Evolutionary conservation across 2,113 vertebrate genomes (phyloP).

Genomic region (Phalacrocorax brasilianus): DNA sequence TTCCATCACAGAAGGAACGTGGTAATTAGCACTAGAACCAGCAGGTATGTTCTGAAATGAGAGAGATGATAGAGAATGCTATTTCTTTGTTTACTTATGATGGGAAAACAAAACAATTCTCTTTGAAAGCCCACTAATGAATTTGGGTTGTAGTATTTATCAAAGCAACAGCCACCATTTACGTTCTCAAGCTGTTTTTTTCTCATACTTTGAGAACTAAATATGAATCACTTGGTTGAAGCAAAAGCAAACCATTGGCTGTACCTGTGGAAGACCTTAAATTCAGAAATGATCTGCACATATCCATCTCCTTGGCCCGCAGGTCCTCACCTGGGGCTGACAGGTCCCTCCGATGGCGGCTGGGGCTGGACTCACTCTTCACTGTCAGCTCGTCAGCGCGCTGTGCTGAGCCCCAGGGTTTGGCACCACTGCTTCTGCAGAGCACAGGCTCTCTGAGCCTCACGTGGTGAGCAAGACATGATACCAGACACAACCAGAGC

Average conservation of each 20-base stretch:
- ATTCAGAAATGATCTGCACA: no score
- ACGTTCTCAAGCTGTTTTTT: neutral
- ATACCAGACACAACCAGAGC: neutral
- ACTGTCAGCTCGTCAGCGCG: fast-evolving
- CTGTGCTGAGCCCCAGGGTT: fast-evolving
- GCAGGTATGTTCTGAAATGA: conserved; percentile 27
- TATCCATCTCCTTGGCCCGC: neutral
- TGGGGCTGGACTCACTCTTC: fast-evolving
- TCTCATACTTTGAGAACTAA: neutral
- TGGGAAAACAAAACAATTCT: neutral
- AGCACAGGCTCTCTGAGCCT: neutral
- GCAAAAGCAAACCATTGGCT: fast-evolving
- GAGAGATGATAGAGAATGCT: neutral
- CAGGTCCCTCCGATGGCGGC: neutral
- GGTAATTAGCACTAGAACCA: conserved; percentile 5
- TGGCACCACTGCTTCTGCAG: neutral
- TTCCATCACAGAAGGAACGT: neutral
- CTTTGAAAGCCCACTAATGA: neutral
- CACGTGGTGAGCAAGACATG: neutral
- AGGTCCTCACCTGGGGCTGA: neutral
- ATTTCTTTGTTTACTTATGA: neutral
- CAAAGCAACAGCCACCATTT: neutral
- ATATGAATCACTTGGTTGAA: fast-evolving
- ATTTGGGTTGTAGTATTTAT: neutral
- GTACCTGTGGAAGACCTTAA: neutral